Base-by-base conservation (phyloP, 2,888 invertebrate species). In the Melinaea menophilus region DNA sequence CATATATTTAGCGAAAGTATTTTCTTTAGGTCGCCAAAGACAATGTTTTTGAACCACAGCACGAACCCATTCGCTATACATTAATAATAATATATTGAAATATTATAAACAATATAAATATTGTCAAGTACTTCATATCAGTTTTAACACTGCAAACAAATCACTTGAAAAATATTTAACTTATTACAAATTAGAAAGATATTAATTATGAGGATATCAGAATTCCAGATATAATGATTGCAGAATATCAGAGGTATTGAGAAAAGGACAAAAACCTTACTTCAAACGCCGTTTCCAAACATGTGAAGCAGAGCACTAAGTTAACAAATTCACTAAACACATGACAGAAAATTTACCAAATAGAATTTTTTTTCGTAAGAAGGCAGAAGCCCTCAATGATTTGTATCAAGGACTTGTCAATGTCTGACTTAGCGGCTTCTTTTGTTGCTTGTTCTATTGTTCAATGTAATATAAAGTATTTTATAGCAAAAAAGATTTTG, bases 251-350 rank as follows among this genome's bases (percentile, higher is more conserved):
- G 22, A 22, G 22, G 22, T 22, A 22, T 22, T 22, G 22, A 22
- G 22, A 22, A 37, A 5, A 7, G 7, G 5, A 9, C 0, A 41
- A 41, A 41, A 60, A 48, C 58, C 88, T 86, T 78, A 90, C 90
- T 86, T 74, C 89, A 80, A 73, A 80, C 77, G 62, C 88, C 89
- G 75, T 89, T 90, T 66, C 89, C 90, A 73, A 88, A 85, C 69
- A 86, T 86, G 72, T 90, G 90, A 65, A 90, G 85, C 75, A 88
- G 81, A 71, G 76, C 57, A 77, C 78, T 68, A 90, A 90, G 76
- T 79, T 84, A 68, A 74, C 79, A 66, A 88, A 51, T 31, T 51
- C 90, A 79, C 86, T 85, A 69, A 86, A 86, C 46, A 88, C 86
- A 72, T 89, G 90, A 72, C 84, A 86, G 71, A 82, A 85, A 67